Conservation (phyloP, 2,113 vertebrate genomes). For the Halcyon senegalensis region DNA sequence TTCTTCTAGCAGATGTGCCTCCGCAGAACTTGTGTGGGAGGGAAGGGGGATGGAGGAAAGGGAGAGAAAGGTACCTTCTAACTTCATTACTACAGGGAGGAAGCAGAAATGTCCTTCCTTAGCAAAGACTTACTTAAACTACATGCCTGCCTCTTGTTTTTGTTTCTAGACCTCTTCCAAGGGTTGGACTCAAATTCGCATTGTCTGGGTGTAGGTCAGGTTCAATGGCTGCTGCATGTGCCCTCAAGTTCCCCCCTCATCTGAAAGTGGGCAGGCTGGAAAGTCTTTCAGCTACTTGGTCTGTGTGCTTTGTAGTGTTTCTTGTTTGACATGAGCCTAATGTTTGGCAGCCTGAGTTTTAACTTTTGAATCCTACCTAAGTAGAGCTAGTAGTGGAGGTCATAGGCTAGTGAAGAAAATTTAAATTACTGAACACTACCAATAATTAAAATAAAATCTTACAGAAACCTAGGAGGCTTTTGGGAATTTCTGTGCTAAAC, state of each 20-base stretch:
- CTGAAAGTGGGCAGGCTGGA: slow-evolving; percentile 50
- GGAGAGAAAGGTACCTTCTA: background rate
- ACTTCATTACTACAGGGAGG: background rate
- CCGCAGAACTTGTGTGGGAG: background rate
- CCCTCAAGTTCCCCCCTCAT: background rate
- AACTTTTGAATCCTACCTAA: background rate
- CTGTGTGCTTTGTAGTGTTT: slow-evolving; percentile 28
- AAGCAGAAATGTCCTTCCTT: background rate
- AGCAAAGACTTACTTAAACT: background rate
- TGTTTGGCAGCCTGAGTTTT: slow-evolving; percentile 34
- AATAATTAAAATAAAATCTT: background rate
- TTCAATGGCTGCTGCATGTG: slow-evolving; percentile 46
- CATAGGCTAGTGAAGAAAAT: background rate
- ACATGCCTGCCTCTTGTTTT: slow-evolving; percentile 12
- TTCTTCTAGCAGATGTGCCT: background rate
- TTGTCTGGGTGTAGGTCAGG: slow-evolving; percentile 65
- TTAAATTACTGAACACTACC: background rate
- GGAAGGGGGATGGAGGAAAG: background rate
- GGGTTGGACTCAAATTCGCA: slow-evolving; percentile 45
- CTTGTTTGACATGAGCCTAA: background rate
- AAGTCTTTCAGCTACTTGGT: slow-evolving; percentile 13
- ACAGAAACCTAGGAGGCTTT: background rate
- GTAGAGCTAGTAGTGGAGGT: background rate
- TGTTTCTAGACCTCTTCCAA: slow-evolving; percentile 57
- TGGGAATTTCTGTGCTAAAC: background rate